Evolutionary conservation across 2,888 invertebrate species (phyloP).

Genomic region (Portevinia maculata): DNA sequence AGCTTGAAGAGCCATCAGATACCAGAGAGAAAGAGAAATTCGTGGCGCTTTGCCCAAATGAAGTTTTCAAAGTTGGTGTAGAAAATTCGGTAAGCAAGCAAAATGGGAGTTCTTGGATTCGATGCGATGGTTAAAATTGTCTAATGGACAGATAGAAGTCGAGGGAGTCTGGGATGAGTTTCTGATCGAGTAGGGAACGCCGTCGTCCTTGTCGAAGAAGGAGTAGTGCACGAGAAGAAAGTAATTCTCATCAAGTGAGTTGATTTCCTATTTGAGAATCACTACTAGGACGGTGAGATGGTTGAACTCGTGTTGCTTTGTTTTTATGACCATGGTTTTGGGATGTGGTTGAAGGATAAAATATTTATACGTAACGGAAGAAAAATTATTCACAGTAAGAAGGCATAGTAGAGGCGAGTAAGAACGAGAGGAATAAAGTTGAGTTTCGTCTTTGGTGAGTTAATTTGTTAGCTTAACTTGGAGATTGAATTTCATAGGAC

Average conservation of each 20-base stretch:
- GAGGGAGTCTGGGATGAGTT: slow-evolving; percentile 35
- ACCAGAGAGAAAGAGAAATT: slow-evolving; percentile 37
- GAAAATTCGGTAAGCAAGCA: slow-evolving; percentile 45
- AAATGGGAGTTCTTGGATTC: slow-evolving; percentile 56
- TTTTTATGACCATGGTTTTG: slow-evolving; percentile 66
- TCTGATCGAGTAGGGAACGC: not conserved
- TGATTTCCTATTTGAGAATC: slow-evolving; percentile 69
- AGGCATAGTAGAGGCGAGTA: slow-evolving; percentile 12
- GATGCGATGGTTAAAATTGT: slow-evolving; percentile 67
- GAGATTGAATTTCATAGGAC: slow-evolving; percentile 68
- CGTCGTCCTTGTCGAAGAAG: slow-evolving; percentile 1
- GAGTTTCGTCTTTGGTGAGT: slow-evolving; percentile 64
- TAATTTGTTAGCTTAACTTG: slow-evolving; percentile 73
- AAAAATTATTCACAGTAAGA: slow-evolving; percentile 57
- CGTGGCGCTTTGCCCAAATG: slow-evolving; percentile 73
- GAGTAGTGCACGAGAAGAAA: slow-evolving; percentile 60
- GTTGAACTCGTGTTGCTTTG: slow-evolving; percentile 67
- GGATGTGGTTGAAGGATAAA: slow-evolving; percentile 68
- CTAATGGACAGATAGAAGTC: slow-evolving; percentile 73
- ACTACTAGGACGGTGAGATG: slow-evolving; percentile 30
- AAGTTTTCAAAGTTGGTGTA: slow-evolving; percentile 61
- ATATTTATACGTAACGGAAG: slow-evolving; percentile 70
- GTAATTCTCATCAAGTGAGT: slow-evolving; percentile 73
- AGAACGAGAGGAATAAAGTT: slow-evolving; percentile 22
- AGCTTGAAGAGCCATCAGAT: slow-evolving; percentile 44